Evolutionary conservation across 2,888 invertebrate species (phyloP).

Genomic region (Leptopilina drosophilae): DNA sequence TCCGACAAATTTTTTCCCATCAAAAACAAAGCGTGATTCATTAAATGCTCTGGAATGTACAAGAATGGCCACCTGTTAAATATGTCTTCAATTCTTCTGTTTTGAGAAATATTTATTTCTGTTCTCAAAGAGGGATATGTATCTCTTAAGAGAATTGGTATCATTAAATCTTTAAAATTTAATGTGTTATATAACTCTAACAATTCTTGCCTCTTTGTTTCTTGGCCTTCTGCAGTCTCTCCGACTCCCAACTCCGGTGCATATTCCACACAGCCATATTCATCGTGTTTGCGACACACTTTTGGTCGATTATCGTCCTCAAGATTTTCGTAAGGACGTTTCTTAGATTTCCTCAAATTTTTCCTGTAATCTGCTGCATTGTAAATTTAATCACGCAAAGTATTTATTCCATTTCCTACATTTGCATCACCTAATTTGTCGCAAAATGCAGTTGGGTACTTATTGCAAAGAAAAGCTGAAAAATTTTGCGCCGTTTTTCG

Average conservation of each 20-base stretch:
- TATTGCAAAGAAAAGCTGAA: background rate
- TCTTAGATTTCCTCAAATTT: background rate
- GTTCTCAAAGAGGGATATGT: background rate
- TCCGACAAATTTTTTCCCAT: background rate
- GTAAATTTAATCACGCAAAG: background rate
- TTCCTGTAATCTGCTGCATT: slow-evolving; percentile 4
- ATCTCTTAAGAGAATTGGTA: background rate
- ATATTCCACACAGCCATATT: slow-evolving; percentile 46
- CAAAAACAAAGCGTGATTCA: background rate
- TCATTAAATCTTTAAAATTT: background rate
- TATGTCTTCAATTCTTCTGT: background rate
- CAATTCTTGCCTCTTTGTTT: slow-evolving; percentile 14
- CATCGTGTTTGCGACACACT: slow-evolving; percentile 19
- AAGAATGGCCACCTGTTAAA: background rate
- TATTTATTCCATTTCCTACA: too few species aligned
- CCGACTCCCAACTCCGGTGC: slow-evolving; percentile 31
- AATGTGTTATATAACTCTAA: slow-evolving; percentile 4
- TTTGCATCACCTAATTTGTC: too few species aligned
- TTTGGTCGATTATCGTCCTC: background rate
- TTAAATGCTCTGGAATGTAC: background rate
- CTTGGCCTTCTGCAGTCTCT: slow-evolving; percentile 30
- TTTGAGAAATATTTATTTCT: background rate
- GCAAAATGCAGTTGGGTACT: background rate
- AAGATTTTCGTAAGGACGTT: background rate
- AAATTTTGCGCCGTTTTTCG: slow-evolving; percentile 10